phyloP scores from a whole-genome alignment of 2,113 vertebrate species.

The Delphinapterus leucas region DNA sequence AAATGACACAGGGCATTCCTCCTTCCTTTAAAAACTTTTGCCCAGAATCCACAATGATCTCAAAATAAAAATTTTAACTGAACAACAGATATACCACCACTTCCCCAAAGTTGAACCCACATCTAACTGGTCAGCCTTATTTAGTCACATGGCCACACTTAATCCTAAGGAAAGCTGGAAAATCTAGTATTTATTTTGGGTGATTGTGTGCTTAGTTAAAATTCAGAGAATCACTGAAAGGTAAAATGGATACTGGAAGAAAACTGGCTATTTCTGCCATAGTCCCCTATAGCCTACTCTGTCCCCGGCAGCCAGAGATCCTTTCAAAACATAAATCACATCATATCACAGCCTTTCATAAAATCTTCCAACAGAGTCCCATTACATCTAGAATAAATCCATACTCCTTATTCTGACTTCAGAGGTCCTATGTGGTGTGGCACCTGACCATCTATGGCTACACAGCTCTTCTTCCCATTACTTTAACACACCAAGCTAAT shows the following conservation, averaged over 20 bases:
- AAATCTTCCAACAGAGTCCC: background rate
- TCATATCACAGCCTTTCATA: background rate
- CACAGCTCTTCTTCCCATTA: background rate
- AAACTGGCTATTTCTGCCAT: background rate
- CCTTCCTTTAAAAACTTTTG: background rate
- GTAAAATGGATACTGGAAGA: background rate
- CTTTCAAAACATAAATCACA: constrained; percentile 1
- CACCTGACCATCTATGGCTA: background rate
- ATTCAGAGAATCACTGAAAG: background rate
- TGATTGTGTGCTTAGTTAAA: background rate
- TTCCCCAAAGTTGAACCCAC: background rate
- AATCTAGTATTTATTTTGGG: background rate
- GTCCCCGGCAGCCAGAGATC: background rate
- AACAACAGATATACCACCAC: background rate
- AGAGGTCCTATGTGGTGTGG: background rate
- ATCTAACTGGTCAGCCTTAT: background rate
- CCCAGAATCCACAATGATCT: background rate
- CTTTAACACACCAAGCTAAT: background rate
- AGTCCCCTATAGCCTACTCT: background rate
- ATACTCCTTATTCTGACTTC: background rate
- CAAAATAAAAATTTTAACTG: background rate
- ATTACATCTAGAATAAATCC: background rate
- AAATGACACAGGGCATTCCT: background rate
- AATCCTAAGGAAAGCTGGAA: background rate
- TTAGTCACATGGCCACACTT: background rate